phyloP scores from a whole-genome alignment of 2,797 vertebrate species.

The Coluber constrictor region DNA sequence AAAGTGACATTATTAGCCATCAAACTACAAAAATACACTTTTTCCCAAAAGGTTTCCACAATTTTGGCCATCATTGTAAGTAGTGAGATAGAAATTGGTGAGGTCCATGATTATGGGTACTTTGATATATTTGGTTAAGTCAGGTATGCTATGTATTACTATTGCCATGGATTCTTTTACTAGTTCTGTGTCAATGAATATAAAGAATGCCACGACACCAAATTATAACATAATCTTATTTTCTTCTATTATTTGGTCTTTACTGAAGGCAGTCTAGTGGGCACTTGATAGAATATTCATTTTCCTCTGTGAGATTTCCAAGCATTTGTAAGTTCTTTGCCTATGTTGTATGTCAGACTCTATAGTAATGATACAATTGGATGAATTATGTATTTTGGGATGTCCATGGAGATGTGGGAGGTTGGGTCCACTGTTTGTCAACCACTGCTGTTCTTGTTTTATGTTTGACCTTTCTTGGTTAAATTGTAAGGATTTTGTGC shows the following conservation, averaged over 20 bases:
- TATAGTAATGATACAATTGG: neutral
- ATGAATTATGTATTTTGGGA: neutral
- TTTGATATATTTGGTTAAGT: neutral
- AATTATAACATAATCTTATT: neutral
- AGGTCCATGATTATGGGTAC: neutral
- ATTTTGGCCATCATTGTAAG: neutral
- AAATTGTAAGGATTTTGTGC: neutral
- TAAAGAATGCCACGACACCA: no score
- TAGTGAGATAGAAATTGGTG: neutral
- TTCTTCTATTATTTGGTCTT: neutral
- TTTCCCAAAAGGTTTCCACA: no score
- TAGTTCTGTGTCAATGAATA: neutral
- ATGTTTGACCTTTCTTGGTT: neutral
- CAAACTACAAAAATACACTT: no score
- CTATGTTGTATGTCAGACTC: neutral
- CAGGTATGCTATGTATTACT: neutral
- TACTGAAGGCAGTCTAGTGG: neutral
- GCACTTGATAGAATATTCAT: neutral
- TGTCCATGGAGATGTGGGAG: neutral
- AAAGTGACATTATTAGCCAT: no score
- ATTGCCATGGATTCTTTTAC: neutral
- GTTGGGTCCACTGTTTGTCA: neutral
- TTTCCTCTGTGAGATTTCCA: neutral
- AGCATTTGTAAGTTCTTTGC: neutral
- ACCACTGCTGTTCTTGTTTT: neutral